Conservation (phyloP, 2,113 vertebrate genomes). For the Scytalopus superciliaris region DNA sequence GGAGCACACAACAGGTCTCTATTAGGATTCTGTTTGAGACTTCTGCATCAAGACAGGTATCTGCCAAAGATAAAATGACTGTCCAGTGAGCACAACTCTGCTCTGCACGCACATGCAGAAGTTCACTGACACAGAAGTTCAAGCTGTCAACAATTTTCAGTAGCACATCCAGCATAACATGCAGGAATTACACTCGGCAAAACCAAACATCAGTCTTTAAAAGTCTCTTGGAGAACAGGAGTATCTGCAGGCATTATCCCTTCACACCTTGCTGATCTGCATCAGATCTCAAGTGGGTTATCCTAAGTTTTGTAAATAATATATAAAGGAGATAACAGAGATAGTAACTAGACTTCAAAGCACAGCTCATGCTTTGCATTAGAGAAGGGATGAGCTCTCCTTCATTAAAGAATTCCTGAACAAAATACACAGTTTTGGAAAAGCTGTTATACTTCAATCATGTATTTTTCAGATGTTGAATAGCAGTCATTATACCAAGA, state of each 20-base stretch:
- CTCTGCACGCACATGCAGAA: no score
- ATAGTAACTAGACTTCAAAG: neutral
- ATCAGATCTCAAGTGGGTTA: neutral
- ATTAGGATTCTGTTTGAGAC: neutral
- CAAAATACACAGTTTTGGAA: neutral
- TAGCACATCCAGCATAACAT: no score
- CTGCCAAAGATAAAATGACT: neutral
- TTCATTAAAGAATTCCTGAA: neutral
- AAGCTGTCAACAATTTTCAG: no score
- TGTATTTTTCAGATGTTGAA: neutral
- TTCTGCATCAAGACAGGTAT: neutral
- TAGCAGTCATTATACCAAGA: neutral
- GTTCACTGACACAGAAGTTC: no score
- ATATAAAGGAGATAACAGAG: neutral
- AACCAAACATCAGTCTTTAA: no score
- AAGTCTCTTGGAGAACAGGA: no score
- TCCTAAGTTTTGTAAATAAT: neutral
- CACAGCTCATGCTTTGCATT: neutral
- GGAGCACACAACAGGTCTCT: neutral
- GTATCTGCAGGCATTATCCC: neutral
- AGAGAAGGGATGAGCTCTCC: neutral
- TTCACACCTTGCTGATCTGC: neutral
- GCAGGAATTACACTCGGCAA: no score
- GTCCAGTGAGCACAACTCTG: no score
- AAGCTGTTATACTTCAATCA: neutral